Evolutionary conservation across 1,140 invertebrate species (phyloP).

Genomic region (fruit fly (Drosophila melanogaster)): DNA sequence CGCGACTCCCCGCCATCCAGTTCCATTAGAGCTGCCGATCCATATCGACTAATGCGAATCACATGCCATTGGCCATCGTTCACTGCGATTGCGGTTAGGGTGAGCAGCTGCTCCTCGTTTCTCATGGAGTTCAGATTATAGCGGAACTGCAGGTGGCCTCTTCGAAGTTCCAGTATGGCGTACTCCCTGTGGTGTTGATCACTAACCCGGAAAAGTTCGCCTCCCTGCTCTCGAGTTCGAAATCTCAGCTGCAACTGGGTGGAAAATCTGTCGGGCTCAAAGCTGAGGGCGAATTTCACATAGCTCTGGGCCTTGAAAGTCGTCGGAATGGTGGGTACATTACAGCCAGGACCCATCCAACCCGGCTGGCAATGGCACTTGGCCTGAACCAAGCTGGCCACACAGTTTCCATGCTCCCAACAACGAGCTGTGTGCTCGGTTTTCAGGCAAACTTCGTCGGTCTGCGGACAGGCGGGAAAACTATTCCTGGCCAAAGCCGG

Average conservation of each 20-base stretch:
- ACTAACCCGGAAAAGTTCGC: conserved; percentile 87
- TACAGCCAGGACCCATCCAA: conserved; percentile 87
- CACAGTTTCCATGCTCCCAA: conserved; percentile 88
- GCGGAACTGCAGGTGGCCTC: conserved; percentile 87
- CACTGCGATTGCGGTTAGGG: conserved; percentile 86
- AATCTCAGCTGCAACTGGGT: conserved; percentile 89
- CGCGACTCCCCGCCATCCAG: conserved; percentile 90
- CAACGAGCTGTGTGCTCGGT: conserved; percentile 85
- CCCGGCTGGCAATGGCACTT: conserved; percentile 89
- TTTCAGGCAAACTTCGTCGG: conserved; percentile 86
- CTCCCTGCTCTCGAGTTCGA: conserved; percentile 88
- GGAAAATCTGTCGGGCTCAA: conserved; percentile 87
- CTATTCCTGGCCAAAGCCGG: conserved; percentile 86
- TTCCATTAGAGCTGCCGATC: conserved; percentile 88
- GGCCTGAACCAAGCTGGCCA: conserved; percentile 86
- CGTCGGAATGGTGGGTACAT: conserved; percentile 86
- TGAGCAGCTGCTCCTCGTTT: conserved; percentile 86
- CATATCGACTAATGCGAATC: conserved; percentile 87
- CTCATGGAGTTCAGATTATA: conserved; percentile 88
- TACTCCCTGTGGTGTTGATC: conserved; percentile 89
- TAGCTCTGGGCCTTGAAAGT: conserved; percentile 88
- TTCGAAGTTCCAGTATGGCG: conserved; percentile 88
- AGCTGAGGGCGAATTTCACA: conserved; percentile 89
- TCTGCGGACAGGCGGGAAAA: conserved; percentile 86
- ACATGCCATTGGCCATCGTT: conserved; percentile 91